These are phyloP conservation scores for Chromoteleia sp. DNA, from an alignment of 2,888 invertebrate genomes.

Conservation along the genomic window DNA sequence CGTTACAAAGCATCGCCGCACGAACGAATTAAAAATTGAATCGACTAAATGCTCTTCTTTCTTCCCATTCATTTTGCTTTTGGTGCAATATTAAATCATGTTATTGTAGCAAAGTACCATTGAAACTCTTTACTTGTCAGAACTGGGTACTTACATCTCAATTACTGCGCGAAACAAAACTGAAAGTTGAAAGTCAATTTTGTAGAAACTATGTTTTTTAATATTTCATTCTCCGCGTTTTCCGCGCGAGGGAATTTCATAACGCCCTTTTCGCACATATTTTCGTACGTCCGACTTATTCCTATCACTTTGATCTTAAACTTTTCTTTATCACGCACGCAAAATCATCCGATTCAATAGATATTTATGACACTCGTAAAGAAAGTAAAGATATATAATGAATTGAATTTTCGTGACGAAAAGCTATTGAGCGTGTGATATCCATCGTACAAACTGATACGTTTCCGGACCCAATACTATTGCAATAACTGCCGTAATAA, in stretches of 20 bases:
- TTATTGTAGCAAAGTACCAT: constrained; percentile 11
- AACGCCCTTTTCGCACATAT: constrained; percentile 1
- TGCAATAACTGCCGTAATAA: constrained; percentile 59
- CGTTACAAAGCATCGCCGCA: background rate
- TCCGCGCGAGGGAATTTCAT: constrained; percentile 1
- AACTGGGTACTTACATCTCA: constrained; percentile 21
- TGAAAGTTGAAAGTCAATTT: constrained; percentile 22
- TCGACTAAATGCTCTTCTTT: background rate
- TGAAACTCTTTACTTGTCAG: constrained; percentile 20
- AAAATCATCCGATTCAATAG: constrained; percentile 31
- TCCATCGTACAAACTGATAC: constrained; percentile 44
- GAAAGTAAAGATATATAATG: constrained; percentile 44
- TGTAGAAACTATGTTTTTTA: constrained; percentile 27
- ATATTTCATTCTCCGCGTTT: constrained; percentile 18
- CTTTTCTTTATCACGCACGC: constrained; percentile 24
- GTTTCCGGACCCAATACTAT: constrained; percentile 36
- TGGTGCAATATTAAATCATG: constrained; percentile 9
- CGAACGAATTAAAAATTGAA: background rate
- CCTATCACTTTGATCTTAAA: constrained; percentile 30
- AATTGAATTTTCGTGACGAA: constrained; percentile 59
- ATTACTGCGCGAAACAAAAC: constrained; percentile 26
- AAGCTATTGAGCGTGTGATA: constrained; percentile 44
- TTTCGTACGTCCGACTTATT: constrained; percentile 8
- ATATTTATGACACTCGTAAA: constrained; percentile 12
- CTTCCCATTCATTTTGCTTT: background rate